Evolutionary conservation across 2,113 vertebrate species (phyloP), one percentile per base, ranked within the genome.

Genomic region (Carettochelys insculpta): DNA sequence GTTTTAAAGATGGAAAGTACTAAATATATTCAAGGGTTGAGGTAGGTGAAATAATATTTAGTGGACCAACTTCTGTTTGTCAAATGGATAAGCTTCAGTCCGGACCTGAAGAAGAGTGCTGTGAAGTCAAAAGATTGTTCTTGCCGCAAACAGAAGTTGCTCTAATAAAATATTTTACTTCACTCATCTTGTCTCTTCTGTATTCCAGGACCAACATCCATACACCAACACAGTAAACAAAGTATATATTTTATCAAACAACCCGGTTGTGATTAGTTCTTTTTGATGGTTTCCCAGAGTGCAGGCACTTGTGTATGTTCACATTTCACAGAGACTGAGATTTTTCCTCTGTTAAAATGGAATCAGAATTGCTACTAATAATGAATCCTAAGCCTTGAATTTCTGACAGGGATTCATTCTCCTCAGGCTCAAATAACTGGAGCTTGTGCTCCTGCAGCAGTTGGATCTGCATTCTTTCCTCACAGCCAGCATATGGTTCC

Each of bases 241-340:
- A 45, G 22, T 3, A 48, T 4, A 27, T 82, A n/a, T n/a, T 50
- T 12, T 50, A 6, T 1, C 5, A 29, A 24, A 73, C 41, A n/a
- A 5, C 79, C 56, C 43, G 43, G 13, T 75, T n/a, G 3, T 0
- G 0, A 56, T 45, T 6, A 43, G 20, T 41, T 43, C 5, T 73
- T 73, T 43, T 25, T 5, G 19, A 20, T 22, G 3, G 19, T 20
- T 68, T 68, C 38, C 8, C 65, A 20, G 3, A 53, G 20, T 56
- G 29, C 27, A 92, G 47, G 50, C 58, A 2, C 16, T 22, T 43
- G 8, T 6, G 0, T 4, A 5, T 5, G 19, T n/a, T n/a, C n/a
- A n/a, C 31, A n/a, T n/a, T 7, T n/a, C n/a, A 31, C 27, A 31
- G 31, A 38, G 58, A 65, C 9, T 17, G 34, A 65, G 41, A 43